Percentiles rank a stretch among this genome's conserved stretches.
These are phyloP conservation scores for Colletes latitarsis DNA, from an alignment of 1,140 invertebrate genomes.

Conservation along the genomic window DNA sequence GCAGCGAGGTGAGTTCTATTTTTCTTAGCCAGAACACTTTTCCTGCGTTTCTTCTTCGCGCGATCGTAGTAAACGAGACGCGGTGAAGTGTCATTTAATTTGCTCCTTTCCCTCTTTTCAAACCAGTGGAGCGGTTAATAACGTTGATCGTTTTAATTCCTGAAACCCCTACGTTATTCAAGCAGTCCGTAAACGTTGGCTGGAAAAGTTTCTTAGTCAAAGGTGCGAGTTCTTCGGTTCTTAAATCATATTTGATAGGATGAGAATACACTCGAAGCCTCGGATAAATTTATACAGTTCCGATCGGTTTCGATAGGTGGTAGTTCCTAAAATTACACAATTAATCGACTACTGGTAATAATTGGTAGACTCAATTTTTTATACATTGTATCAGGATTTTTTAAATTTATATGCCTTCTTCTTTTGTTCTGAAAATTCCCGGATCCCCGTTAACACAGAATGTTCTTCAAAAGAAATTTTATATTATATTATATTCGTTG, in stretches of 20 bases:
- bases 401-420: too few relatives aligned
- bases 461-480: too few relatives aligned
- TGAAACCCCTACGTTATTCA: background rate
- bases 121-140: background rate
- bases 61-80: background rate
- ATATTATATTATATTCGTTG: too few relatives aligned
- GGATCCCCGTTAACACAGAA: too few relatives aligned
- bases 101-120: background rate
- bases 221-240: background rate
- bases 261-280: too few relatives aligned
- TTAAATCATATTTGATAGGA: background rate
- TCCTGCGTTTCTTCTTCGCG: background rate
- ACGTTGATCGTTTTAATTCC: constrained; percentile 1
- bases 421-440: too few relatives aligned
- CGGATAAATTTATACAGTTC: background rate
- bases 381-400: too few relatives aligned
- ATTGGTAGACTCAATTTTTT: too few relatives aligned
- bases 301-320: background rate
- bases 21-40: background rate
- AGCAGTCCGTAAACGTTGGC: background rate
- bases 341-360: too few relatives aligned
- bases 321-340: background rate
- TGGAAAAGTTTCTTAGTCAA: constrained; percentile 6
- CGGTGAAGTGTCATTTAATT: constrained; percentile 26
- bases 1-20: constrained; percentile 90